Conservation (phyloP, 1,140 invertebrate genomes). For the Battus philenor region DNA sequence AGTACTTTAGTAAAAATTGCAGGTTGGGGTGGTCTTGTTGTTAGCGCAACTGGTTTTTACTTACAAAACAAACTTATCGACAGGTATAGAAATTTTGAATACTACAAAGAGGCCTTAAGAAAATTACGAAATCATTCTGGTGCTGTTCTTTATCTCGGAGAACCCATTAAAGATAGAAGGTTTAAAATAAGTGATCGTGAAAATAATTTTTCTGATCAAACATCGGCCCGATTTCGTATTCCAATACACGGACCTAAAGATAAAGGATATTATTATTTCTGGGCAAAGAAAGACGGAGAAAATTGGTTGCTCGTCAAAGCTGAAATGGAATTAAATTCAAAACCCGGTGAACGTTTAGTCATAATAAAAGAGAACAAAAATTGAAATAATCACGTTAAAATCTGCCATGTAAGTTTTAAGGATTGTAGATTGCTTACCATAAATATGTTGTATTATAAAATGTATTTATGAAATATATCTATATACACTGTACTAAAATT, state of each 20-base stretch:
- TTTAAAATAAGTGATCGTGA: conserved; percentile 76
- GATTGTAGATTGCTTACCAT: too few relatives aligned
- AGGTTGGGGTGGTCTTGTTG: conserved; percentile 52
- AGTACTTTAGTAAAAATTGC: conserved; percentile 54
- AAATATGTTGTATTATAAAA: too few relatives aligned
- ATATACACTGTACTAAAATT: too few relatives aligned
- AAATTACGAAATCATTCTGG: conserved; percentile 73
- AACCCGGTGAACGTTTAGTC: conserved; percentile 67
- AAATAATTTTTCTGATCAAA: conserved; percentile 75
- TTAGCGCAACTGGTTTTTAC: conserved; percentile 55
- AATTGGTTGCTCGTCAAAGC: conserved; percentile 72
- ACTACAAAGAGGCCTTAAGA: conserved; percentile 78
- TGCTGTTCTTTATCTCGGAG: conserved; percentile 77
- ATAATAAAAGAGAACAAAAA: conserved; percentile 58
- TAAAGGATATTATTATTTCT: conserved; percentile 76
- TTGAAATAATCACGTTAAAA: too few relatives aligned
- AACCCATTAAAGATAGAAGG: conserved; percentile 79
- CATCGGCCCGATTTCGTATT: conserved; percentile 77
- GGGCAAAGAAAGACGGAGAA: conserved; percentile 65
- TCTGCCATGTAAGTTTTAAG: too few relatives aligned
- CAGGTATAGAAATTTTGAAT: conserved; percentile 54
- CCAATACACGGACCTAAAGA: conserved; percentile 79
- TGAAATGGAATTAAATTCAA: conserved; percentile 75
- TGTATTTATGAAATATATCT: too few relatives aligned
- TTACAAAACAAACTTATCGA: conserved; percentile 52